These are phyloP conservation scores for Lordiphosa stackelbergi DNA, from an alignment of 1,140 invertebrate species.

Conservation along the genomic window DNA sequence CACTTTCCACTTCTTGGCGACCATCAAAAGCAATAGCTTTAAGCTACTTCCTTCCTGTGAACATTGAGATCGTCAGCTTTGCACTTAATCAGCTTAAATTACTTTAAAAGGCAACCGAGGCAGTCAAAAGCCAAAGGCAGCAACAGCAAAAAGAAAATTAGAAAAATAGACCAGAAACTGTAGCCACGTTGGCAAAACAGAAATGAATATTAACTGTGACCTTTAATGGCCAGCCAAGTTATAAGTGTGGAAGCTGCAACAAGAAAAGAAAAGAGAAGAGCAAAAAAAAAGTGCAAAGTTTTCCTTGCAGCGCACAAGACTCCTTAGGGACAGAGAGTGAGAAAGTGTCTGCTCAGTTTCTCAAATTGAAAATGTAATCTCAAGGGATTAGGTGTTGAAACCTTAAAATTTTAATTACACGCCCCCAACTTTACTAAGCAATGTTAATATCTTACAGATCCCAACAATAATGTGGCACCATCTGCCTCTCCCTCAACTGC, in stretches of 20 bases:
- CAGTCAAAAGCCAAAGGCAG: constrained; percentile 11
- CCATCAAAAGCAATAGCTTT: constrained; percentile 36
- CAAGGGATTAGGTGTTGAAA: constrained; percentile 54
- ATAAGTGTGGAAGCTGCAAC: constrained; percentile 22
- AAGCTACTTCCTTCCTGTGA: constrained; percentile 31
- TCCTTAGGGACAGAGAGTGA: not conserved
- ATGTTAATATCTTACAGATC: constrained; percentile 44
- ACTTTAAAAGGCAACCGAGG: constrained; percentile 36
- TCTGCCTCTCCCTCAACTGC: constrained; percentile 76
- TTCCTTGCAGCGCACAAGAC: constrained; percentile 9
- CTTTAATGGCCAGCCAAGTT: constrained; percentile 54
- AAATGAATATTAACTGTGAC: constrained; percentile 75
- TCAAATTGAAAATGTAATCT: constrained; percentile 71
- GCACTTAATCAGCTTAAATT: constrained; percentile 68
- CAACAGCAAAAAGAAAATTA: constrained; percentile 46
- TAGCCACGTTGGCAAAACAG: constrained; percentile 48
- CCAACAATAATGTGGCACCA: constrained; percentile 79
- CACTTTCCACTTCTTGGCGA: constrained; percentile 23
- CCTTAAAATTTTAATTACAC: no score
- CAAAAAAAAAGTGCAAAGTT: constrained; percentile 28
- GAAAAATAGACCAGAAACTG: constrained; percentile 28
- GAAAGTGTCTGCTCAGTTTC: constrained; percentile 4
- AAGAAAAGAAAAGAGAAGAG: constrained; percentile 34
- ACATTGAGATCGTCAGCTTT: constrained; percentile 35
- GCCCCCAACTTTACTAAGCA: no score